Conservation (phyloP, 2,797 vertebrate genomes). For the Melanotaenia nigrans region DNA sequence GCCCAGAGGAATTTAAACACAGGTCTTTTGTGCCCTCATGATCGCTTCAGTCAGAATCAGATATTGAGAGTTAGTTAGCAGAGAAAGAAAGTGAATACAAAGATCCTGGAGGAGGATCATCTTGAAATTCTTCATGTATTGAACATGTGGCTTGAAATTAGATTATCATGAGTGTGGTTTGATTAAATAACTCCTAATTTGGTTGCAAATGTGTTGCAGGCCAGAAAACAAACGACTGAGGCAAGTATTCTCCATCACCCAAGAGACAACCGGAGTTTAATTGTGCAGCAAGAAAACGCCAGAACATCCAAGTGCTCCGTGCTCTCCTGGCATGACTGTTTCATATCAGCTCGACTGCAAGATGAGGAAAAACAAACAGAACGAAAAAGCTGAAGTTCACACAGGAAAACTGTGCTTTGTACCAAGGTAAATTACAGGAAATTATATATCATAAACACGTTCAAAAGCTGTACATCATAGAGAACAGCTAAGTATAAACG, state of each 20-base stretch:
- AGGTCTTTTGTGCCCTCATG: constrained; percentile 66
- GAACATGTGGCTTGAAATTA: constrained; percentile 27
- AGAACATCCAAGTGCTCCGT: constrained; percentile 49
- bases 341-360: constrained; percentile 65
- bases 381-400: constrained; percentile 63
- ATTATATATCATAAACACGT: constrained; percentile 74
- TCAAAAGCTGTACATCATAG: constrained; percentile 63
- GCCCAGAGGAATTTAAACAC: constrained; percentile 69
- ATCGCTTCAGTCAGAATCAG: constrained; percentile 56
- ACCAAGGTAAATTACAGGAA: constrained; percentile 43
- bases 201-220: constrained; percentile 35
- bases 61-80: constrained; percentile 48
- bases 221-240: constrained; percentile 2
- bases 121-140: constrained; percentile 12
- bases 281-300: constrained; percentile 45
- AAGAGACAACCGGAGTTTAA: constrained; percentile 56
- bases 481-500: constrained; percentile 70
- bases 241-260: constrained; percentile 59
- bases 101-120: constrained; percentile 16
- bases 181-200: constrained; percentile 44
- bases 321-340: constrained; percentile 61
- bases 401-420: background rate
- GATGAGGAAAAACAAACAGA: constrained; percentile 68
- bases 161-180: constrained; percentile 30
- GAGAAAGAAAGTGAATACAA: constrained; percentile 36